These are phyloP conservation scores for Chelonoidis abingdonii DNA, from an alignment of 2,113 vertebrate species.

Conservation along the genomic window DNA sequence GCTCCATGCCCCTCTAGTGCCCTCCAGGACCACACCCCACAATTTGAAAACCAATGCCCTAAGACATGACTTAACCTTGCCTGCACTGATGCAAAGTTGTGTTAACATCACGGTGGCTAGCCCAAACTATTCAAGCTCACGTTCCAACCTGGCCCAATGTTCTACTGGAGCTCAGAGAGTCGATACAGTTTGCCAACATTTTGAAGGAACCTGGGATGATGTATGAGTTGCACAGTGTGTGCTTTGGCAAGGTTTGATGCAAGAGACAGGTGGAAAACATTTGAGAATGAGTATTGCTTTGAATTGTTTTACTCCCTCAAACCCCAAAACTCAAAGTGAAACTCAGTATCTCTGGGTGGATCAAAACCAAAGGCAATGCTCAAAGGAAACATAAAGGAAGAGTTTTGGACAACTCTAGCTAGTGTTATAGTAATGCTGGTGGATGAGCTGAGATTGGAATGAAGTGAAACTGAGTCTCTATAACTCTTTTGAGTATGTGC, in stretches of 20 bases:
- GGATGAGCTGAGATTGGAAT: background rate
- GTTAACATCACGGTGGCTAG: background rate
- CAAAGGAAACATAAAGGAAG: background rate
- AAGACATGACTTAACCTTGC: background rate
- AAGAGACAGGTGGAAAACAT: background rate
- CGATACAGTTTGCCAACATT: background rate
- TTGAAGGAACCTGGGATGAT: background rate
- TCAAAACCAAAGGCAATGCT: background rate
- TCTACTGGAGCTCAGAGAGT: background rate
- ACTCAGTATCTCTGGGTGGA: background rate
- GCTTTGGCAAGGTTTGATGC: background rate
- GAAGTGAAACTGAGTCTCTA: background rate
- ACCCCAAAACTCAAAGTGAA: background rate
- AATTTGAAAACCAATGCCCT: background rate
- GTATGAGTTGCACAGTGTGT: background rate
- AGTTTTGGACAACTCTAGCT: background rate
- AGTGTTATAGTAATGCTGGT: background rate
- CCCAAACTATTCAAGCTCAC: background rate
- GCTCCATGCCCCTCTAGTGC: no score
- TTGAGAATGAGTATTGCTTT: background rate
- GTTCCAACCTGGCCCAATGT: background rate
- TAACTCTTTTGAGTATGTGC: background rate
- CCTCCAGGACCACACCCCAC: background rate
- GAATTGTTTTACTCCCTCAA: background rate
- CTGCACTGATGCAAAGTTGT: background rate